Percentiles rank a stretch among this genome's conserved stretches.
Evolutionary conservation across 2,797 vertebrate genomes (phyloP).

Genomic region (Lacerta viridis): DNA sequence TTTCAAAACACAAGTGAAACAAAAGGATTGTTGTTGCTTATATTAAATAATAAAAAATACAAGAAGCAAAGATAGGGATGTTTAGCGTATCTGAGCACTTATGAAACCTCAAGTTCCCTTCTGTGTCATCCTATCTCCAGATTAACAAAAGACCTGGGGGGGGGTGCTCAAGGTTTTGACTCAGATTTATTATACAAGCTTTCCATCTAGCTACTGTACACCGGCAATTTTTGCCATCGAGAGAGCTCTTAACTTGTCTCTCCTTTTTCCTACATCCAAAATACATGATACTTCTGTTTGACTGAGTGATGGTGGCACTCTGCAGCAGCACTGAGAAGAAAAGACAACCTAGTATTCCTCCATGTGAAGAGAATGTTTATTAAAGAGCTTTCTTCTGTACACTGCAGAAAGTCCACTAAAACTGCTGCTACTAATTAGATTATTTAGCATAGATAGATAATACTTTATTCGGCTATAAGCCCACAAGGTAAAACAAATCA

Average conservation of each 20-base stretch:
- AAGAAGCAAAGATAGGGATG: background rate
- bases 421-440: background rate
- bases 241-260: conserved; percentile 44
- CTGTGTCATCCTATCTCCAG: conserved; percentile 14
- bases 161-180: background rate
- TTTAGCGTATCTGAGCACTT: conserved; percentile 7
- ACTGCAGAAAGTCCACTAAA: background rate
- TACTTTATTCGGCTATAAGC: no score
- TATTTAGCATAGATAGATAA: no score
- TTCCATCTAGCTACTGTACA: accelerated
- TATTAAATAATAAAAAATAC: background rate
- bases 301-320: conserved; percentile 17
- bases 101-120: background rate
- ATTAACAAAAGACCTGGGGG: background rate
- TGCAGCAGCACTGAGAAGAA: background rate
- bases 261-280: background rate
- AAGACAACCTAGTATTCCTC: no score
- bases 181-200: conserved; percentile 4
- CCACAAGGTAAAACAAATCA: no score
- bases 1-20: no score
- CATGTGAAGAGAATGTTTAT: conserved; percentile 30
- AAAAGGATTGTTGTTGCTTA: background rate
- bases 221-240: conserved; percentile 25
- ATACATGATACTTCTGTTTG: background rate
- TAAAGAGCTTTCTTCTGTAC: conserved; percentile 18